Percentiles rank a stretch among this genome's conserved stretches.
Evolutionary conservation across 2,888 invertebrate species (phyloP).

Genomic region (Tinea semifulvella): DNA sequence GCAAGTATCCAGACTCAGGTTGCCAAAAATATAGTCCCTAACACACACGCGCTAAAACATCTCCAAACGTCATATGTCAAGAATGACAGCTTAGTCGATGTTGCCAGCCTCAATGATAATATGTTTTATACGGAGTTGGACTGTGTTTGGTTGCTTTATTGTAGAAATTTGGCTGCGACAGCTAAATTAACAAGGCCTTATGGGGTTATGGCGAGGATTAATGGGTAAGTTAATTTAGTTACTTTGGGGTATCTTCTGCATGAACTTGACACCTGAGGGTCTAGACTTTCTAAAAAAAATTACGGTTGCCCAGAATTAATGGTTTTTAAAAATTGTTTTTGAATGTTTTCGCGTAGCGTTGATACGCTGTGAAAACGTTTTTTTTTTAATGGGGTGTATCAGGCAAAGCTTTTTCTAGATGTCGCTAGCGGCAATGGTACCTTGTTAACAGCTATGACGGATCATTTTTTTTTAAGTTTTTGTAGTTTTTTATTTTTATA

Average conservation of each 20-base stretch:
- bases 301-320: too few relatives aligned
- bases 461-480: too few relatives aligned
- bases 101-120: constrained; percentile 26
- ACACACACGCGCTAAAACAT: constrained; percentile 44
- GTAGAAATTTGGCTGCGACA: constrained; percentile 62
- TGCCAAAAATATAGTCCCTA: constrained; percentile 44
- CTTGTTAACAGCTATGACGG: too few relatives aligned
- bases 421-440: too few relatives aligned
- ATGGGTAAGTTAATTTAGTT: constrained; percentile 48
- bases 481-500: too few relatives aligned
- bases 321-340: too few relatives aligned
- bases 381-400: too few relatives aligned
- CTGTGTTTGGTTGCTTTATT: constrained; percentile 68
- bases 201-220: constrained; percentile 67
- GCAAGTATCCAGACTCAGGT: constrained; percentile 37
- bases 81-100: constrained; percentile 25
- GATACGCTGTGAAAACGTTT: too few relatives aligned
- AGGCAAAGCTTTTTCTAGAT: too few relatives aligned
- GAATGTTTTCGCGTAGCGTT: too few relatives aligned
- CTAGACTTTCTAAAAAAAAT: too few relatives aligned
- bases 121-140: constrained; percentile 52
- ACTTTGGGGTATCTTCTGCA: constrained; percentile 1
- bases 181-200: constrained; percentile 60
- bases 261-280: too few relatives aligned
- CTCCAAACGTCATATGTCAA: constrained; percentile 37